Evolutionary conservation across 2,797 vertebrate genomes (phyloP).

Genomic region (Scolopax rusticola): DNA sequence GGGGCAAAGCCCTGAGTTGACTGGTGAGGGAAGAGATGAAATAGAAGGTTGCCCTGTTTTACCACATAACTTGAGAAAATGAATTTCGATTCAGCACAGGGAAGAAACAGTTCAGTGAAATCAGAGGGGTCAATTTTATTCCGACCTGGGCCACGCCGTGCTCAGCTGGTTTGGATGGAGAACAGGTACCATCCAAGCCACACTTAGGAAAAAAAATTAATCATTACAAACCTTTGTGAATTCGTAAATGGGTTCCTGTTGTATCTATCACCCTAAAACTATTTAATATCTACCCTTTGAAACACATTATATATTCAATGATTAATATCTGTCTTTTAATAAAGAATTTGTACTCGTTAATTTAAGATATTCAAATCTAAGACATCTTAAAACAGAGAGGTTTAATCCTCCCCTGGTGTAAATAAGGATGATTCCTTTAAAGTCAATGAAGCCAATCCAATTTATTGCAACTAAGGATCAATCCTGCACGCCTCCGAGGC

Average conservation of each 20-base stretch:
- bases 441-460: not conserved
- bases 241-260: not conserved
- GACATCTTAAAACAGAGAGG: not conserved
- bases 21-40: not conserved
- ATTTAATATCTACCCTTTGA: not conserved
- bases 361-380: not conserved
- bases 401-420: not conserved
- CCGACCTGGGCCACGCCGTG: fast-evolving
- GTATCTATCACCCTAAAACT: not conserved
- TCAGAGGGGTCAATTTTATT: too few relatives aligned
- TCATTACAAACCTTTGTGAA: not conserved
- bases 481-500: conserved; percentile 4
- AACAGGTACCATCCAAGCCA: not conserved
- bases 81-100: not conserved
- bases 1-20: not conserved
- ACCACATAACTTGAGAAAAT: not conserved
- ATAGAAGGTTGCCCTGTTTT: not conserved
- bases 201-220: not conserved
- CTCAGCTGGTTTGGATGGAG: not conserved
- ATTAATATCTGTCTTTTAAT: not conserved
- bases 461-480: conserved; percentile 14
- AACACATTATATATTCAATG: not conserved
- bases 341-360: not conserved
- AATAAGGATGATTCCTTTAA: not conserved
- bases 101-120: not conserved